These are phyloP conservation scores for Poeciliopsis gracilis DNA, from an alignment of 2,797 vertebrate genomes.

Conservation along the genomic window DNA sequence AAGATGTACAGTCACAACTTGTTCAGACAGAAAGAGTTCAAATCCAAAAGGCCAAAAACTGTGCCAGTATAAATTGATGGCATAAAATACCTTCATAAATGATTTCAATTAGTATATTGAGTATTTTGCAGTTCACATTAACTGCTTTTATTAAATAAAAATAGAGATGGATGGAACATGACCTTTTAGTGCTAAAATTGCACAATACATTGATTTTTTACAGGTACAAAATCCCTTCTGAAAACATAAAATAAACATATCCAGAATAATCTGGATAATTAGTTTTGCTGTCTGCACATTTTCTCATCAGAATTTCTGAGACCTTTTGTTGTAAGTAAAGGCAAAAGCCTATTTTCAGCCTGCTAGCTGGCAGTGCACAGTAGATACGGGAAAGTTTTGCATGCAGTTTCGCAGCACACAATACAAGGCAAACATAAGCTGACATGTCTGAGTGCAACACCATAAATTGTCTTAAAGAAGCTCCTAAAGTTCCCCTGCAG, in stretches of 20 bases:
- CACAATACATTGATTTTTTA: neutral
- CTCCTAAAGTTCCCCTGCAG: slow-evolving; percentile 2
- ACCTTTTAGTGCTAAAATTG: neutral
- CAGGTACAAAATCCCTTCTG: neutral
- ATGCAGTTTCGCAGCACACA: neutral
- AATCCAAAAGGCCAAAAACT: neutral
- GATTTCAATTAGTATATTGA: neutral
- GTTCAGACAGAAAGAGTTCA: neutral
- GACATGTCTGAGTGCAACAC: neutral
- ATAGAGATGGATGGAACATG: neutral
- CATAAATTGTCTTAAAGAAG: slow-evolving; percentile 16
- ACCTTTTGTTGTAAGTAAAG: neutral
- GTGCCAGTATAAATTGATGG: neutral
- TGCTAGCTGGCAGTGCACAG: neutral
- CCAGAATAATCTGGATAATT: neutral
- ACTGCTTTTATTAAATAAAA: neutral
- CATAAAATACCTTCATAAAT: neutral
- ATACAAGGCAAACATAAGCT: neutral
- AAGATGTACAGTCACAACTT: neutral
- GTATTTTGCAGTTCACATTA: neutral
- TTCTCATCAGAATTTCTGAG: neutral
- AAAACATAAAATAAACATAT: neutral
- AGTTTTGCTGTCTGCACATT: neutral
- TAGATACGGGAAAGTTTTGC: neutral
- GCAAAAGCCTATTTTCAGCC: neutral